These are phyloP conservation scores for Icerya purchasi DNA, from an alignment of 2,888 invertebrate species.

Conservation along the genomic window DNA sequence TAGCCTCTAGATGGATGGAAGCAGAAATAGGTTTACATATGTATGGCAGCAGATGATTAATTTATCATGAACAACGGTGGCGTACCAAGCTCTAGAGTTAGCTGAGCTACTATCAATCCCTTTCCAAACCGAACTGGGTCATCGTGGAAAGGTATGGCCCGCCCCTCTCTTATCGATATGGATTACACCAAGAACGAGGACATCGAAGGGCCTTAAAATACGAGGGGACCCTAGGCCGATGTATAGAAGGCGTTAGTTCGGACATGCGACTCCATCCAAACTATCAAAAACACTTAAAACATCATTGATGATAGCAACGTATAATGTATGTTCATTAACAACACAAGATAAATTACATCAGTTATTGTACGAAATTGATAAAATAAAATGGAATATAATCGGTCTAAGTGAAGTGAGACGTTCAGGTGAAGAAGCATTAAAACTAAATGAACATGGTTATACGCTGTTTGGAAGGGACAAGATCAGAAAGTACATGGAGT, in stretches of 20 bases:
- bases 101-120: neutral
- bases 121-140: neutral
- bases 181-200: neutral
- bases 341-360: neutral
- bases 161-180: neutral
- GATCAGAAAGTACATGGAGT: neutral
- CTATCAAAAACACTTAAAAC: neutral
- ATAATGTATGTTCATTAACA: neutral
- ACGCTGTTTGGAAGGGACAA: neutral
- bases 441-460: no score
- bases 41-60: neutral
- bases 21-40: neutral
- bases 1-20: neutral
- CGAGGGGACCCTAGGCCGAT: neutral
- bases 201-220: neutral
- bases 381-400: no score
- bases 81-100: neutral
- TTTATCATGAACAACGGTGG: neutral
- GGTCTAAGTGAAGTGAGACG: no score
- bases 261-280: neutral
- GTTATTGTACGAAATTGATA: no score
- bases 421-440: neutral
- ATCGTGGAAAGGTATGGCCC: no score
- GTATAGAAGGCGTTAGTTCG: neutral
- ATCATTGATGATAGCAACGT: neutral